Conservation (phyloP, 1,140 invertebrate species). For the Lanistes nyassanus region DNA sequence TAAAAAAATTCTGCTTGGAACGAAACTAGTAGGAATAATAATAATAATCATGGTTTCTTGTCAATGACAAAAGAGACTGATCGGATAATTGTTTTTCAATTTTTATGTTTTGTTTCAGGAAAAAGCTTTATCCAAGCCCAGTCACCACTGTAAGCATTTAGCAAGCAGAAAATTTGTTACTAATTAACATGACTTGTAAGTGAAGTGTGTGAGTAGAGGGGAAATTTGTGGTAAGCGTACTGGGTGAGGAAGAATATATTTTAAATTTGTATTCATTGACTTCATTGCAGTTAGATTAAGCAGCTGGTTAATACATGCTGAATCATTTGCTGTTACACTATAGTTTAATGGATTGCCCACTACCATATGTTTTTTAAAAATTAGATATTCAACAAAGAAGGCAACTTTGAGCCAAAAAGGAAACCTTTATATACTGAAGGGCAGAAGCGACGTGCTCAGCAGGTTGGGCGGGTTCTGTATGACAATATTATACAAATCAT, state of each 20-base stretch:
- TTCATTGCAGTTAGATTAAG: too few relatives aligned
- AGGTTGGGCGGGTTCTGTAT: slow-evolving; percentile 32
- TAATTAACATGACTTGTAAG: too few relatives aligned
- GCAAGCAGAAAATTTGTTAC: neutral
- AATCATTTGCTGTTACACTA: neutral
- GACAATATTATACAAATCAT: slow-evolving; percentile 28
- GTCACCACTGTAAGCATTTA: neutral
- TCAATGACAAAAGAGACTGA: neutral
- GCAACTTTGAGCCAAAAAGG: neutral
- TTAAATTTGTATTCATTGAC: too few relatives aligned
- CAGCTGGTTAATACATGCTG: too few relatives aligned
- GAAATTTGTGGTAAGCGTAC: too few relatives aligned
- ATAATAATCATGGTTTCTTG: neutral
- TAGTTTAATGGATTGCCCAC: neutral
- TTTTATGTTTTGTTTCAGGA: neutral
- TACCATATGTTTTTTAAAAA: neutral
- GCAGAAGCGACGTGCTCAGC: slow-evolving; percentile 25
- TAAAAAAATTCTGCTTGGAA: neutral
- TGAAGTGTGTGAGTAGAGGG: too few relatives aligned
- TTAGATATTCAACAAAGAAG: neutral
- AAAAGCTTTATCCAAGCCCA: slow-evolving; percentile 7
- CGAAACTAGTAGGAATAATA: neutral
- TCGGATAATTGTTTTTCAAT: neutral
- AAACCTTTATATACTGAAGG: slow-evolving; percentile 23
- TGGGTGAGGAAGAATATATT: too few relatives aligned